phyloP scores from a whole-genome alignment of 1,140 invertebrate species.

The Saccostrea cuccullata region DNA sequence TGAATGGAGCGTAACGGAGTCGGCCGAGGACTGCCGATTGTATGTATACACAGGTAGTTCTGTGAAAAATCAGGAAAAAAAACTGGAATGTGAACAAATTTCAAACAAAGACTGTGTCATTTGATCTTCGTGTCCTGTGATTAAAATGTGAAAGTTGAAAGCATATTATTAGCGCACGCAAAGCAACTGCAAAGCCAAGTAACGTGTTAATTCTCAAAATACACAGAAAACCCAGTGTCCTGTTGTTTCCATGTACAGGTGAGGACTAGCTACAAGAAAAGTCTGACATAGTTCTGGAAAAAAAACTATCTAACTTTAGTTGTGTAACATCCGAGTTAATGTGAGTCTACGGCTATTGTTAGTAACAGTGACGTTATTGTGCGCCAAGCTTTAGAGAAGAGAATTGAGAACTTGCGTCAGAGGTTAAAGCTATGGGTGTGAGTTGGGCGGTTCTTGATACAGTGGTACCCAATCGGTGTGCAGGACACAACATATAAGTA shows the following conservation, averaged over 20 bases:
- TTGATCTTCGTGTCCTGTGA: background rate
- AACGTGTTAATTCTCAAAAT: conserved; percentile 1
- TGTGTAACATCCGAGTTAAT: background rate
- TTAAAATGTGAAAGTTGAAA: background rate
- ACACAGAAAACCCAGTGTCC: conserved; percentile 3
- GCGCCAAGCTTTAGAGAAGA: conserved; percentile 32
- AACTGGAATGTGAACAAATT: background rate
- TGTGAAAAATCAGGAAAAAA: background rate
- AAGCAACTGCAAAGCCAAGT: conserved; percentile 17
- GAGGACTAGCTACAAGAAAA: conserved; percentile 1
- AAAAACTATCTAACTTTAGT: background rate
- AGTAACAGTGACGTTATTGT: conserved; percentile 35
- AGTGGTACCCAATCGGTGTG: conserved; percentile 34
- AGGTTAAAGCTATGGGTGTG: conserved; percentile 35
- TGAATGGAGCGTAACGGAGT: too few relatives aligned
- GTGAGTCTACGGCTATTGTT: conserved; percentile 14
- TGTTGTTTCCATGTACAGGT: background rate
- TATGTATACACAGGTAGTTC: background rate
- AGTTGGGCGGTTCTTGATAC: conserved; percentile 24
- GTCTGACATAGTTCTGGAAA: background rate
- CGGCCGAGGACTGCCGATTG: too few relatives aligned
- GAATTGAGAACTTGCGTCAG: conserved; percentile 11
- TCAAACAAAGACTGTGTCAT: background rate
- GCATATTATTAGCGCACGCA: background rate
- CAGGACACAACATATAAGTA: conserved; percentile 19